A percentile compares a stretch with the other conserved stretches of the same genome.
Conservation (phyloP, 2,113 vertebrate genomes). For the Macrotus californicus region DNA sequence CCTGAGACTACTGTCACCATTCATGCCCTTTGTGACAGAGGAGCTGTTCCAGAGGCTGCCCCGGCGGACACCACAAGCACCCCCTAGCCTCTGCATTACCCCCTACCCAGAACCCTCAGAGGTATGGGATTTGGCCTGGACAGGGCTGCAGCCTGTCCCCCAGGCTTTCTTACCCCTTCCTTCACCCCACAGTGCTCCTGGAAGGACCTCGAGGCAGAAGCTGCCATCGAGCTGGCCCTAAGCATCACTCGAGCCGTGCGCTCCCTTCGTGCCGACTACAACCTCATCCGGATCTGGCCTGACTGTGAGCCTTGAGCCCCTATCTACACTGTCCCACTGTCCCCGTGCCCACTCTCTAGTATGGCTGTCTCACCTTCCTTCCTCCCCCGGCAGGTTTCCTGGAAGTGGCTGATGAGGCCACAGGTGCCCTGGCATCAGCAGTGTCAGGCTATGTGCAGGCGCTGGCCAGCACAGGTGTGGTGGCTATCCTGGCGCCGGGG, state of each 20-base stretch:
- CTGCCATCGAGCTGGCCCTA: slow-evolving; percentile 84
- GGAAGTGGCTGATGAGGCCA: slow-evolving; percentile 84
- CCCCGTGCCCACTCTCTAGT: background rate
- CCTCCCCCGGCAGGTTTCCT: slow-evolving; percentile 82
- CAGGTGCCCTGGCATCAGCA: slow-evolving; percentile 74
- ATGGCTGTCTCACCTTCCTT: background rate
- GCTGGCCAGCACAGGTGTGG: slow-evolving; percentile 84
- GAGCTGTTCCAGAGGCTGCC: slow-evolving; percentile 92
- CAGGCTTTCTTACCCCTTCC: background rate
- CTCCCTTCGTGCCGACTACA: slow-evolving; percentile 90
- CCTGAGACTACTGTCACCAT: slow-evolving; percentile 86
- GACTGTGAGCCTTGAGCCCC: slow-evolving; percentile 83
- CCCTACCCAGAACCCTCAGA: slow-evolving; percentile 84
- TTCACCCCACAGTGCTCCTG: slow-evolving; percentile 83
- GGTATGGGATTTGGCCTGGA: slow-evolving; percentile 69
- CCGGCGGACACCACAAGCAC: slow-evolving; percentile 74
- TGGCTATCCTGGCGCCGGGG: slow-evolving; percentile 71
- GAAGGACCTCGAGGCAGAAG: slow-evolving; percentile 85
- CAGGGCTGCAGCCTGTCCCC: background rate
- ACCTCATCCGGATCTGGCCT: slow-evolving; percentile 88
- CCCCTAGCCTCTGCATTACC: slow-evolving; percentile 84
- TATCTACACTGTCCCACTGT: accelerated
- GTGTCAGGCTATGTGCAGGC: slow-evolving; percentile 86
- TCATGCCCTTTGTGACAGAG: slow-evolving; percentile 92
- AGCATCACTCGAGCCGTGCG: slow-evolving; percentile 85